Base-by-base conservation (phyloP, 2,797 vertebrate genomes). In the Sebastes matsubarae region DNA sequence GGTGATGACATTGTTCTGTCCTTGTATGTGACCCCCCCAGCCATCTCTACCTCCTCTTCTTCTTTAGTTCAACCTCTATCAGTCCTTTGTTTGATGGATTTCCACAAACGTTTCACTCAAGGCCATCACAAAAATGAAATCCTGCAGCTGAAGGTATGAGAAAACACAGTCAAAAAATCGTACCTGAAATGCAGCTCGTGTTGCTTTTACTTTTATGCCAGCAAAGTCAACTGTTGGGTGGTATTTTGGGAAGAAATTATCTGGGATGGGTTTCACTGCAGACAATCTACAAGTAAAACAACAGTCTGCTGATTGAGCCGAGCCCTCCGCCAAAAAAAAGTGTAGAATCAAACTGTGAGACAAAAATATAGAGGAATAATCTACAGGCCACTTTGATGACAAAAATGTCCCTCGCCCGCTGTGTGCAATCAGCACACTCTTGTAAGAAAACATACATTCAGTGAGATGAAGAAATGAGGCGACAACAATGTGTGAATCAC, bases 351-450 rank as follows among this genome's bases (percentile, higher is more conserved):
- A 81, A 84, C 89, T 87, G 87, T 80, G 84, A 80, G 77, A 72
- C 71, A 63, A 58, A 82, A 89, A 83, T 78, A 84, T 65, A 52
- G 54, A 85, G 50, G 69, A 82, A 83, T 63, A 81, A 81, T 85
- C 82, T 67, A 69, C 75, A 57, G 77, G 75, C 80, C 34, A 83
- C 66, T 87, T 83, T 70, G 79, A 78, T 81, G 82, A 79, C 75
- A 78, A 74, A 86, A 75, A 79, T 24, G 12, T 8, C n/a, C 38
- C n/a, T 60, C 76, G 57, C 82, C 81, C 46, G 80, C 81, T 82
- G 88, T 4, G 81, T 7, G 82, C 84, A 90, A 91, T 91, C 85
- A 90, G 79, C 27, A 38, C 70, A 60, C 5, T 42, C 69, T 80
- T 70, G 76, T 64, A 65, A 8, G 42, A 57, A 78, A 64, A 22